Evolutionary conservation across 1,140 invertebrate species (phyloP), one percentile per base, ranked within the genome.

Genomic region (Xylocopa sonorina): DNA sequence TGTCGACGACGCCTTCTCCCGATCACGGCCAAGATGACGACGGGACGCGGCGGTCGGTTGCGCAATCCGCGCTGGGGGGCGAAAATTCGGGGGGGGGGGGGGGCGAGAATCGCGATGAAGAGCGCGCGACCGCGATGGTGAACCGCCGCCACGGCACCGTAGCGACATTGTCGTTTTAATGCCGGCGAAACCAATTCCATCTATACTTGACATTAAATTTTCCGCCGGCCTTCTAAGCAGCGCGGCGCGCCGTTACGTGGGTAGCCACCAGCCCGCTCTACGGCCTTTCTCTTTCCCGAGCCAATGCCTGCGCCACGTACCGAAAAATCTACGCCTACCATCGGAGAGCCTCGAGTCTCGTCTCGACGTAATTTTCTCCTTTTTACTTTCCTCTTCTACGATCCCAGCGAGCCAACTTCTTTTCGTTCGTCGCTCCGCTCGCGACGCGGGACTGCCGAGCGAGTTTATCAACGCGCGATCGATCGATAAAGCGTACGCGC

Each of bases 141-240:
- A n/a, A n/a, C n/a, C n/a, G n/a, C n/a, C n/a, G n/a, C n/a, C n/a
- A n/a, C n/a, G n/a, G n/a, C n/a, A n/a, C 51, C 74, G 79, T 21
- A 24, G 57, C 68, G 55, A 74, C 63, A 38, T 83, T 51, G 76
- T 29, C 50, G 50, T 55, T 79, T n/a, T 73, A 73, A 84, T 84
- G 55, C 55, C 62, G n/a, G 84, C 71, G 60, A 83, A 83, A 83
- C 79, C 76, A 60, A 84, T 80, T 86, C 81, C 76, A 79, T 71
- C 62, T 89, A 89, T 87, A 88, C 88, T 89, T 86, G 86, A 88
- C 88, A 89, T 89, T 89, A 89, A 87, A 88, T 87, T 83, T 80
- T 88, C 80, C 75, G 71, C 53, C 81, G 86, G 87, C 88, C 85
- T 88, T 89, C 85, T 84, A 87, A 77, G 80, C 73, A 62, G 2